phyloP scores from a whole-genome alignment of 2,888 invertebrate genomes.

The Pantelozetes paolii region DNA sequence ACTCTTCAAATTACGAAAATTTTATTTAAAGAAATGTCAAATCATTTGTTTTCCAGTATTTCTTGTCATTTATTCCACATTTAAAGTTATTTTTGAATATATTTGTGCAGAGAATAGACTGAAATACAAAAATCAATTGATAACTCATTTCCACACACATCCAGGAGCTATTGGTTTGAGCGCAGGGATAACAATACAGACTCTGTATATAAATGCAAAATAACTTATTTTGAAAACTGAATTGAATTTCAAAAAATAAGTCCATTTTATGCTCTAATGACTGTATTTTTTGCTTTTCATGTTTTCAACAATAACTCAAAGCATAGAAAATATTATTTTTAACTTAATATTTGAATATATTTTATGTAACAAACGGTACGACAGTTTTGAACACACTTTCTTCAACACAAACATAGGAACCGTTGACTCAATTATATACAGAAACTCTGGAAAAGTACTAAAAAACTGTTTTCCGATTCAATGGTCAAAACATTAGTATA shows the following conservation, averaged over 20 bases:
- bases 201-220: neutral
- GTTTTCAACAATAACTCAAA: neutral
- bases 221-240: slow-evolving; percentile 6
- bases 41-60: no score
- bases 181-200: neutral
- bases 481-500: neutral
- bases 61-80: no score
- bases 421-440: neutral
- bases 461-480: neutral
- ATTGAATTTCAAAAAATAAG: slow-evolving; percentile 23
- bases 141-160: neutral
- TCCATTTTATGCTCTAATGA: slow-evolving; percentile 15
- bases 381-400: neutral
- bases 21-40: no score
- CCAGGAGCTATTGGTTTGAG: neutral
- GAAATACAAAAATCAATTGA: slow-evolving; percentile 1
- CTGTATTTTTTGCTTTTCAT: neutral
- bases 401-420: neutral
- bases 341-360: neutral
- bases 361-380: neutral
- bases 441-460: neutral
- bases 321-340: neutral
- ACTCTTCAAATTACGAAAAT: no score
- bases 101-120: no score
- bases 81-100: no score